These are phyloP conservation scores for Drosophila histrio DNA, from an alignment of 2,888 invertebrate genomes.

Conservation along the genomic window DNA sequence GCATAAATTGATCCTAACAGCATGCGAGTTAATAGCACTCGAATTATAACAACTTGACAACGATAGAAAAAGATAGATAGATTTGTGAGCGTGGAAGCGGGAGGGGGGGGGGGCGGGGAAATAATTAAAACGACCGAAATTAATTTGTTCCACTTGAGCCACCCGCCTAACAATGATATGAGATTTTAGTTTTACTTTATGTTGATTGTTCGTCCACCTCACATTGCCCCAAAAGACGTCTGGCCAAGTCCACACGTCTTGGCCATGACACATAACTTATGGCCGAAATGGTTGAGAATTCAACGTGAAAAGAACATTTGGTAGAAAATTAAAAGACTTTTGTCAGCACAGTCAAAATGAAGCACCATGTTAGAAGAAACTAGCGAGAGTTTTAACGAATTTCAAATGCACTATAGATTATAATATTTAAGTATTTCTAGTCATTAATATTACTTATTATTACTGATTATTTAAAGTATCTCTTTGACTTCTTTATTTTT, in stretches of 20 bases:
- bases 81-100: constrained; percentile 2
- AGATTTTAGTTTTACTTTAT: constrained; percentile 51
- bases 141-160: constrained; percentile 80
- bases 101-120: constrained; percentile 14
- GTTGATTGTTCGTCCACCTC: constrained; percentile 36
- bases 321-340: constrained; percentile 49
- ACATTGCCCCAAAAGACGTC: constrained; percentile 3
- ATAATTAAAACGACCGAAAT: constrained; percentile 74
- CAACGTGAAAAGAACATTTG: constrained; percentile 59
- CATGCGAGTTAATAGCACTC: constrained; percentile 68
- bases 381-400: background rate
- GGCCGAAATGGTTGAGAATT: constrained; percentile 43
- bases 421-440: too few relatives aligned
- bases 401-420: constrained; percentile 8
- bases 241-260: constrained; percentile 39
- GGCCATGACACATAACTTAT: constrained; percentile 71
- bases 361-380: background rate
- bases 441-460: too few relatives aligned
- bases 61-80: constrained; percentile 15
- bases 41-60: constrained; percentile 67
- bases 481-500: too few relatives aligned
- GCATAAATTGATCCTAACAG: constrained; percentile 55
- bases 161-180: constrained; percentile 80
- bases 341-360: constrained; percentile 24
- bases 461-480: too few relatives aligned